These are phyloP conservation scores for Drosophila kikkawai DNA, from an alignment of 1,140 invertebrate species.

Conservation along the genomic window DNA sequence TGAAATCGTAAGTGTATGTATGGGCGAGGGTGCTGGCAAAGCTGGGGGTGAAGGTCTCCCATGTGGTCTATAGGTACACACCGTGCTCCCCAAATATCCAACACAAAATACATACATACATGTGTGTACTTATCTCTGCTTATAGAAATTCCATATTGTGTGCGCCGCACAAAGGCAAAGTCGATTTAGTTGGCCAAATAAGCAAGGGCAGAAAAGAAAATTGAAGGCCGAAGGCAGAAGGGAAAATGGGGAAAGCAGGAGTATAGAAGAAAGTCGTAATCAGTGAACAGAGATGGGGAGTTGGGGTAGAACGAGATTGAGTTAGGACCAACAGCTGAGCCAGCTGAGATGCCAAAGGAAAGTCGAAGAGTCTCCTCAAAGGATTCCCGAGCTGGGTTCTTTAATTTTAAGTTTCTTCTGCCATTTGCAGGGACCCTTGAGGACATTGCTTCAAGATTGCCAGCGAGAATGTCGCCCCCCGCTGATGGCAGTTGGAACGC, in stretches of 20 bases:
- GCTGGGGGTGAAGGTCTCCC: neutral
- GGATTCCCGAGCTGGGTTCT: conserved; percentile 26
- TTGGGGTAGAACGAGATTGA: conserved; percentile 16
- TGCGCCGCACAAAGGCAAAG: conserved; percentile 60
- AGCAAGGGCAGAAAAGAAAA: conserved; percentile 50
- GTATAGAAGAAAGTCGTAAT: conserved; percentile 32
- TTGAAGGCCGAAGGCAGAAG: conserved; percentile 35
- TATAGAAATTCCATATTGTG: conserved; percentile 66
- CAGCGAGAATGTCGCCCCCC: conserved; percentile 9
- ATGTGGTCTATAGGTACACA: conserved; percentile 15
- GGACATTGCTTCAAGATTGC: conserved; percentile 27
- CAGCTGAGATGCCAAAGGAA: conserved; percentile 1
- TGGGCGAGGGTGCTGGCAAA: neutral
- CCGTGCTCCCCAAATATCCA: conserved; percentile 1
- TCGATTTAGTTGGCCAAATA: conserved; percentile 74
- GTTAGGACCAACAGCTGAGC: conserved; percentile 45
- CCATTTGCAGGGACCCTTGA: conserved; percentile 25
- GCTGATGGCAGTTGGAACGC: conserved; percentile 20
- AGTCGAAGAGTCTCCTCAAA: conserved; percentile 3
- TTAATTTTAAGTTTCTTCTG: conserved; percentile 38
- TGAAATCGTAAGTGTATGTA: conserved; percentile 59
- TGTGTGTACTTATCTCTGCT: conserved; percentile 52
- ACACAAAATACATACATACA: conserved; percentile 17
- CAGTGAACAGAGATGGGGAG: conserved; percentile 8
- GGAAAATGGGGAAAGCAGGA: neutral